Conservation (phyloP, 2,113 vertebrate genomes). For the Pyrgilauda ruficollis region DNA sequence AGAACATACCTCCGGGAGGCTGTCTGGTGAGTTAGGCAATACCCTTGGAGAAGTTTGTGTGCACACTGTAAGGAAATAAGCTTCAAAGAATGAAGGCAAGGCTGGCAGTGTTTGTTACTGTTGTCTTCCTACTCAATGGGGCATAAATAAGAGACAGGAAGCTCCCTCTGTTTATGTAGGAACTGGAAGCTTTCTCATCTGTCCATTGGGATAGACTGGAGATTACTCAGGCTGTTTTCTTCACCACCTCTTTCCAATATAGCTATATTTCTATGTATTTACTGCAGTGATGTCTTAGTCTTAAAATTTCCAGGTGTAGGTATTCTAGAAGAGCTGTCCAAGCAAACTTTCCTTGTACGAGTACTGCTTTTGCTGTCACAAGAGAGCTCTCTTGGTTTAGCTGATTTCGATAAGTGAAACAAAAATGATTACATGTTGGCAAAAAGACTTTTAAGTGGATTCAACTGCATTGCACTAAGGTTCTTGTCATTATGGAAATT, state of each 20-base stretch:
- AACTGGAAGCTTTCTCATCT: neutral
- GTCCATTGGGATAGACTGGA: neutral
- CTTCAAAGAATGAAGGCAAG: neutral
- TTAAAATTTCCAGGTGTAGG: neutral
- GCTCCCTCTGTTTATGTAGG: neutral
- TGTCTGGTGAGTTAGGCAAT: constrained; percentile 16
- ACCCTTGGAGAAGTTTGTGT: neutral
- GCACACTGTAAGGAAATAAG: neutral
- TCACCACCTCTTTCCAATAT: neutral
- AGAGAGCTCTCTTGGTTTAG: neutral
- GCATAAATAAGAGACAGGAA: constrained; percentile 9
- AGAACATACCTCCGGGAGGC: neutral
- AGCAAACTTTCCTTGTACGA: neutral
- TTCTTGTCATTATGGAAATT: constrained; percentile 8
- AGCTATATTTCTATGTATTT: neutral
- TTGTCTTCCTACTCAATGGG: neutral
- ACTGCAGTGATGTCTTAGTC: neutral
- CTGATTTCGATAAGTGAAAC: neutral
- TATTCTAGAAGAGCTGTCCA: neutral
- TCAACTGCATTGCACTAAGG: constrained; percentile 4
- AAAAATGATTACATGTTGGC: neutral
- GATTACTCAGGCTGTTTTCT: neutral
- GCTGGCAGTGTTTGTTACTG: neutral
- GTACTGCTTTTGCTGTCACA: neutral
- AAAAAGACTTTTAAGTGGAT: neutral